phyloP scores from a whole-genome alignment of 2,797 vertebrate species.

The Bucorvus abyssinicus region DNA sequence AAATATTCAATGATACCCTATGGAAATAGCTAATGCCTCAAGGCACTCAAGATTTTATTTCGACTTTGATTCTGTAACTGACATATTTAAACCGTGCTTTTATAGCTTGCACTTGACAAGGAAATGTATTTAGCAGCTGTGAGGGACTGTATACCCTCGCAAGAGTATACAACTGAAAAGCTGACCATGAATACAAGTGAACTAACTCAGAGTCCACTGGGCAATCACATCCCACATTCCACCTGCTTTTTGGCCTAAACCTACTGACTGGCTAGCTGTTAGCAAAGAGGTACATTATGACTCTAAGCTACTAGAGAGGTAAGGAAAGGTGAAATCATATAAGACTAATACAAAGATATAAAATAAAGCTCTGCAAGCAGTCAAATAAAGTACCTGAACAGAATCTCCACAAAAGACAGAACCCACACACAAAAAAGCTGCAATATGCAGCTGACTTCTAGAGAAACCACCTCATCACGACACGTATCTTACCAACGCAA shows the following conservation, averaged over 20 bases:
- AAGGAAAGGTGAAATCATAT: background rate
- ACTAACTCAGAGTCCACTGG: background rate
- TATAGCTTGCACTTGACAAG: background rate
- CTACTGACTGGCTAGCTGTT: background rate
- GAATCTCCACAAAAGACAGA: background rate
- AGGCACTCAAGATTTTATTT: background rate
- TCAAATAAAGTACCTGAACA: background rate
- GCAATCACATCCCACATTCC: background rate
- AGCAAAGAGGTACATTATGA: background rate
- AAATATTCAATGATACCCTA: background rate
- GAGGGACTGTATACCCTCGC: background rate
- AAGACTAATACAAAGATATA: background rate
- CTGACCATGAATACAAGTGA: background rate
- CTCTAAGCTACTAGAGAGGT: background rate
- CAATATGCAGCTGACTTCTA: background rate
- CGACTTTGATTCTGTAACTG: background rate
- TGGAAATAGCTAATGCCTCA: background rate
- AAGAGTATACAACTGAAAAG: background rate
- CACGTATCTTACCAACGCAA: background rate
- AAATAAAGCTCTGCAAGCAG: background rate
- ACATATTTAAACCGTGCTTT: accelerated
- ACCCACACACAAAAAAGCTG: background rate
- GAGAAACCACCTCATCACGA: background rate
- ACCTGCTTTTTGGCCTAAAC: background rate
- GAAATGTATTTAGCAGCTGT: background rate